phyloP scores from a whole-genome alignment of 2,888 invertebrate species.

The Drosophila diplacantha region DNA sequence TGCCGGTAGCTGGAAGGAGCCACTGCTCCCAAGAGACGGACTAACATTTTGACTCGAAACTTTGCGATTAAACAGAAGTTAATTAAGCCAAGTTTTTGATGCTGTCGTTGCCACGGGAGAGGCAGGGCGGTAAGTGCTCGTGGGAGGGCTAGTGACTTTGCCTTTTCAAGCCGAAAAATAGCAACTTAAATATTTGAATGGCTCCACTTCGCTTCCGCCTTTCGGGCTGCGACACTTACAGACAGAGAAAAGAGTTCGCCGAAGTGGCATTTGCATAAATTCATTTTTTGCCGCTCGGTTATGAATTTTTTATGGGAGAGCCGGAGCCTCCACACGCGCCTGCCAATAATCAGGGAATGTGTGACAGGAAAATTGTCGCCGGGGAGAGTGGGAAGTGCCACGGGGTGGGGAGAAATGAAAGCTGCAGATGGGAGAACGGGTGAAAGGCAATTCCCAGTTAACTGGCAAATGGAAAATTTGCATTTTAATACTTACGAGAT shows the following conservation, averaged over 20 bases:
- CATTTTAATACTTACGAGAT: slow-evolving; percentile 89
- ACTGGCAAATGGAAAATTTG: slow-evolving; percentile 58
- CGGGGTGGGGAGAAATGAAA: slow-evolving; percentile 17
- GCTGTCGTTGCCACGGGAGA: slow-evolving; percentile 36
- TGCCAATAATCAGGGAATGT: slow-evolving; percentile 55
- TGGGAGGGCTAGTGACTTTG: slow-evolving; percentile 32
- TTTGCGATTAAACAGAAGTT: slow-evolving; percentile 67
- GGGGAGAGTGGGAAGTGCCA: slow-evolving; percentile 11
- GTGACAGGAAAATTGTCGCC: slow-evolving; percentile 36
- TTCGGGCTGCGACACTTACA: slow-evolving; percentile 33
- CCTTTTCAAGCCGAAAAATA: slow-evolving; percentile 57
- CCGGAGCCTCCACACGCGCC: slow-evolving; percentile 44
- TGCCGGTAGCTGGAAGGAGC: slow-evolving; percentile 11
- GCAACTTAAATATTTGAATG: slow-evolving; percentile 66
- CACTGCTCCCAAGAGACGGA: slow-evolving; percentile 26
- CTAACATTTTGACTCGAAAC: slow-evolving; percentile 49
- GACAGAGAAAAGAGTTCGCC: slow-evolving; percentile 57
- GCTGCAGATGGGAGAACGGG: slow-evolving; percentile 17
- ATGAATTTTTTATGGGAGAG: slow-evolving; percentile 63
- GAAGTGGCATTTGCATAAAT: slow-evolving; percentile 68
- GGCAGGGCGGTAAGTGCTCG: slow-evolving; percentile 2
- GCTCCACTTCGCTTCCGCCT: slow-evolving; percentile 30
- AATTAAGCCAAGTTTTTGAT: slow-evolving; percentile 68
- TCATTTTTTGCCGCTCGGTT: slow-evolving; percentile 50
- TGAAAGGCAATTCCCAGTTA: slow-evolving; percentile 45